Evolutionary conservation across 2,113 vertebrate species (phyloP).

Genomic region (Aramus guarauna): DNA sequence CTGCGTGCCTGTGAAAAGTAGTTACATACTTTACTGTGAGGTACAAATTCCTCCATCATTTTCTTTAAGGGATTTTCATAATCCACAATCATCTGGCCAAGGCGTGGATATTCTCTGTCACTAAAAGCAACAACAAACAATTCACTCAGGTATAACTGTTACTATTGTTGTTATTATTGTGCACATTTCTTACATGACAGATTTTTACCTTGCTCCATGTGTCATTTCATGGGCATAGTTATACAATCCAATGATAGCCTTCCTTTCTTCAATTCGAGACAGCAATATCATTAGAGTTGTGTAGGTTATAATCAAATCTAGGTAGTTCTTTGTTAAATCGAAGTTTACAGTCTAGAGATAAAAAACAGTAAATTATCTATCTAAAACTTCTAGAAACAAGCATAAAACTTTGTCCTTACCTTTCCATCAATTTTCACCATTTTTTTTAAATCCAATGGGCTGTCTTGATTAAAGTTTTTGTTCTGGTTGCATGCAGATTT

Average conservation of each 20-base stretch:
- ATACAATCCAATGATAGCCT: slow-evolving; percentile 97
- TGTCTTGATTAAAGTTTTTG: neutral
- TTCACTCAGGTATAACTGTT: neutral
- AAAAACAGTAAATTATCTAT: neutral
- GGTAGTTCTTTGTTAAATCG: slow-evolving; percentile 98
- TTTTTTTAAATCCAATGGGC: neutral
- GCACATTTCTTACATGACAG: neutral
- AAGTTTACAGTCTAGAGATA: slow-evolving; percentile 93
- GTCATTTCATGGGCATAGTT: slow-evolving; percentile 99
- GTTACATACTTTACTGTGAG: slow-evolving; percentile 91
- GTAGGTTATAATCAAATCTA: slow-evolving; percentile 97
- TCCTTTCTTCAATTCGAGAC: slow-evolving; percentile 97
- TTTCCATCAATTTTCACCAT: neutral
- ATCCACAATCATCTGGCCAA: slow-evolving; percentile 99
- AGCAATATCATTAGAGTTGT: slow-evolving; percentile 96
- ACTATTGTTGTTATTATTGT: neutral
- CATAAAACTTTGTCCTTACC: neutral
- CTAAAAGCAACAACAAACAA: slow-evolving; percentile 71
- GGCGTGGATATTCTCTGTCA: slow-evolving; percentile 94
- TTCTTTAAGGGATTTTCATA: slow-evolving; percentile 98
- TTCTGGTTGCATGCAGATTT: neutral
- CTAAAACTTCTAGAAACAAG: neutral
- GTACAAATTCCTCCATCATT: slow-evolving; percentile 99
- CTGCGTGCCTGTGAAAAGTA: neutral
- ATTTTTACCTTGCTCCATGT: slow-evolving; percentile 91